These are phyloP conservation scores for Saccostrea glomerata DNA, from an alignment of 1,140 invertebrate genomes.

Conservation along the genomic window DNA sequence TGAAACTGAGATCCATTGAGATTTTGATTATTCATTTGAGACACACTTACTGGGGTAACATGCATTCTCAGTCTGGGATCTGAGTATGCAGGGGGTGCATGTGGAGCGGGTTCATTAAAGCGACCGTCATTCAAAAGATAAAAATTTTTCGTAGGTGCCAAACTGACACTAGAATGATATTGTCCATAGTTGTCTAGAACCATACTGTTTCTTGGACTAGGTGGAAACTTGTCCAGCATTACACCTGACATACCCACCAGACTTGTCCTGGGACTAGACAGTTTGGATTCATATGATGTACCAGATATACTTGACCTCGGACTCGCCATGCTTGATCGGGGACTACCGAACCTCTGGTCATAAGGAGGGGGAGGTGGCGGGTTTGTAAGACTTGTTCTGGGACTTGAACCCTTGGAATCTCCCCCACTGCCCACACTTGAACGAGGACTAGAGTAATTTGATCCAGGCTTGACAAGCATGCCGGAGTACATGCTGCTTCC, in stretches of 20 bases:
- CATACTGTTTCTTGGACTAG: constrained; percentile 70
- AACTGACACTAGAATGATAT: constrained; percentile 48
- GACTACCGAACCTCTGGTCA: constrained; percentile 73
- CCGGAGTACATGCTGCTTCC: constrained; percentile 33
- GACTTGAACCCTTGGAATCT: constrained; percentile 82
- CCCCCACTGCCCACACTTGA: constrained; percentile 83
- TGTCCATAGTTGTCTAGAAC: constrained; percentile 56
- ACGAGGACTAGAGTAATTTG: constrained; percentile 81
- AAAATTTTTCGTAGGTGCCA: constrained; percentile 55
- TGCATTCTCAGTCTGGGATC: constrained; percentile 63
- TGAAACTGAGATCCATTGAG: constrained; percentile 41
- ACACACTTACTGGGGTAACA: constrained; percentile 50
- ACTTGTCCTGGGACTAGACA: constrained; percentile 81
- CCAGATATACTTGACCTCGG: constrained; percentile 81
- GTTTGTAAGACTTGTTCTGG: constrained; percentile 80
- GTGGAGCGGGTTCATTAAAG: constrained; percentile 73
- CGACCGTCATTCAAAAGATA: constrained; percentile 68
- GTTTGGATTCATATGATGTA: constrained; percentile 80
- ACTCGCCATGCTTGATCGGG: constrained; percentile 78
- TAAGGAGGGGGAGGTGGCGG: constrained; percentile 80
- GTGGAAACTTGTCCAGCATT: constrained; percentile 68
- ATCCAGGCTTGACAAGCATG: constrained; percentile 60
- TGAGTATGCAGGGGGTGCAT: constrained; percentile 64
- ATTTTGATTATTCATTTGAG: constrained; percentile 49
- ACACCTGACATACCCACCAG: constrained; percentile 74